Percentiles rank a stretch among this genome's conserved stretches.
Conservation (phyloP, 2,113 vertebrate species). For the Amblyopsis rosae region DNA sequence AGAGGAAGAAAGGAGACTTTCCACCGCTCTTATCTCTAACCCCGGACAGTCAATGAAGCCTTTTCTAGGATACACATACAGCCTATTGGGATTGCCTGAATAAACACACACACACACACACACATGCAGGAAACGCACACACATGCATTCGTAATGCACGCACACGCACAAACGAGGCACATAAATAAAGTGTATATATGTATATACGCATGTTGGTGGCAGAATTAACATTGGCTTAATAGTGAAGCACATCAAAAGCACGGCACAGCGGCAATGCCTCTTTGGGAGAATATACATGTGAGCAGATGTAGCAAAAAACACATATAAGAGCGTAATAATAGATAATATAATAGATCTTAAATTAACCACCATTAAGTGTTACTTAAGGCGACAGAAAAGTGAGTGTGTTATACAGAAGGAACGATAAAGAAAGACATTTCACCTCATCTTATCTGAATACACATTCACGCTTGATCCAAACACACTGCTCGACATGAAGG, state of each 20-base stretch:
- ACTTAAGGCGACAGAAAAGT: constrained; percentile 36
- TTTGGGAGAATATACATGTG: constrained; percentile 56
- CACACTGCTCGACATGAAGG: constrained; percentile 60
- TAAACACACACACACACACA: constrained; percentile 11
- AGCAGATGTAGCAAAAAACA: constrained; percentile 74
- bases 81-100: too few relatives aligned
- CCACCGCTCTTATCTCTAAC: constrained; percentile 75
- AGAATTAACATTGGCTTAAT: constrained; percentile 78
- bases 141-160: neutral
- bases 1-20: constrained; percentile 77
- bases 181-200: constrained; percentile 76
- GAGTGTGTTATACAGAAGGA: constrained; percentile 59
- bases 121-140: neutral
- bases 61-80: constrained; percentile 5
- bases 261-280: constrained; percentile 63
- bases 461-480: constrained; percentile 76
- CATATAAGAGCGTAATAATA: constrained; percentile 66
- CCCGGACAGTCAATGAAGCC: constrained; percentile 85
- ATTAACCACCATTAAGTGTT: constrained; percentile 78
- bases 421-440: constrained; percentile 77
- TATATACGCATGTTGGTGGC: constrained; percentile 64
- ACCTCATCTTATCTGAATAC: constrained; percentile 66
- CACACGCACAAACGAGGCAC: constrained; percentile 21
- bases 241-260: constrained; percentile 75
- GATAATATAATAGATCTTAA: constrained; percentile 79